Percentiles rank a stretch among this genome's conserved stretches.
phyloP scores from a whole-genome alignment of 2,113 vertebrate genomes.

The Psittacus erithacus region DNA sequence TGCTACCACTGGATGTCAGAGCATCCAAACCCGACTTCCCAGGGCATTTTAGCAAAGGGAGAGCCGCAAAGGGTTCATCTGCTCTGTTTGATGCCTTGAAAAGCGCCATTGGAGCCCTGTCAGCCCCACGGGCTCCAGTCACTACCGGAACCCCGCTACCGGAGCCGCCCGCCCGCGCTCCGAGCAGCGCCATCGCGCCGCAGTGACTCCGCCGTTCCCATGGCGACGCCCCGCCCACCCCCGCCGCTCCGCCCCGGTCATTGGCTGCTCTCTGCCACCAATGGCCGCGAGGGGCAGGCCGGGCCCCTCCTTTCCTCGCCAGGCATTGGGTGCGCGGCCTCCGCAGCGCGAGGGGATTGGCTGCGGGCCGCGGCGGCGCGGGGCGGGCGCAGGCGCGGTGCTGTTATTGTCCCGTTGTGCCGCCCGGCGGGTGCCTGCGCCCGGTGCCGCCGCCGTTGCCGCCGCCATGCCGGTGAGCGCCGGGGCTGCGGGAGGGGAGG shows the following conservation, averaged over 20 bases:
- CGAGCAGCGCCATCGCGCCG: neutral
- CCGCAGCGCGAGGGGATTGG: neutral
- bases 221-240: neutral
- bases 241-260: fast-evolving
- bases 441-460: neutral
- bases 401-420: constrained; percentile 30
- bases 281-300: neutral
- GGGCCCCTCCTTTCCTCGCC: neutral
- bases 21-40: neutral
- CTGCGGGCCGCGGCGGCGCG: neutral
- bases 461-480: constrained; percentile 25
- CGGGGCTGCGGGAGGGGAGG: neutral
- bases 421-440: neutral
- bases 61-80: neutral
- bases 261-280: neutral
- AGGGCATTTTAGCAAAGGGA: neutral
- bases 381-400: neutral
- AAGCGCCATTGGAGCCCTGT: neutral
- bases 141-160: no score
- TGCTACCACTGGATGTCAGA: neutral
- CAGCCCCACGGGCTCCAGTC: neutral
- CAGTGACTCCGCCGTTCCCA: neutral
- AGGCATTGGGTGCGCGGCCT: neutral
- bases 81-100: neutral
- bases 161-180: no score